These are phyloP conservation scores for Synergus gifuensis DNA, from an alignment of 2,888 invertebrate species.

Conservation along the genomic window DNA sequence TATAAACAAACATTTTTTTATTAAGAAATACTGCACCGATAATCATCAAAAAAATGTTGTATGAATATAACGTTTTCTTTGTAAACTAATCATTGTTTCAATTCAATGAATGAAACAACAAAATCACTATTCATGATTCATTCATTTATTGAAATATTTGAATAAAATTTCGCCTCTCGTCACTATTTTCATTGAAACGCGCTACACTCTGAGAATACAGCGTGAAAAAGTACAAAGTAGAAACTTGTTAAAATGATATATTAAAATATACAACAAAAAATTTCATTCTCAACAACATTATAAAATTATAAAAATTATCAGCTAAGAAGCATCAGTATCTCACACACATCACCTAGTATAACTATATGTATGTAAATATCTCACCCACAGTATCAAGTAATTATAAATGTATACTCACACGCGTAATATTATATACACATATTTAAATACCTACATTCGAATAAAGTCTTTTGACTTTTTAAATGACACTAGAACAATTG, in stretches of 20 bases:
- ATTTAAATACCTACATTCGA: not conserved
- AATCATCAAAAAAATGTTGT: constrained; percentile 65
- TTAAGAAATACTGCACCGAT: constrained; percentile 68
- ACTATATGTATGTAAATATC: not conserved
- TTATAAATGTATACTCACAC: not conserved
- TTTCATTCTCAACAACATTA: not conserved
- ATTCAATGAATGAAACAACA: not conserved
- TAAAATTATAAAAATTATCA: not conserved
- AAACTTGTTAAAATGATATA: not conserved
- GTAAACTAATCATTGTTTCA: not conserved
- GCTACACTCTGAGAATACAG: not conserved
- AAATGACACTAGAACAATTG: not conserved
- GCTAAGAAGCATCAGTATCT: constrained; percentile 19
- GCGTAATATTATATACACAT: not conserved
- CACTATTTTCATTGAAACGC: not conserved
- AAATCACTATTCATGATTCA: not conserved
- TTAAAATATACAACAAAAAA: not conserved
- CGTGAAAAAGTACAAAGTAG: not conserved
- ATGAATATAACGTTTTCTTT: constrained; percentile 60
- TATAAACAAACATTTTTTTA: constrained; percentile 68
- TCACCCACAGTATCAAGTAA: constrained; percentile 7
- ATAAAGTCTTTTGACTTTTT: not conserved
- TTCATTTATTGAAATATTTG: too few species aligned
- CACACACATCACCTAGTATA: constrained; percentile 16
- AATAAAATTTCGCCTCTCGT: not conserved